These are phyloP conservation scores for Xenus cinereus DNA, from an alignment of 2,113 vertebrate species.

Conservation along the genomic window DNA sequence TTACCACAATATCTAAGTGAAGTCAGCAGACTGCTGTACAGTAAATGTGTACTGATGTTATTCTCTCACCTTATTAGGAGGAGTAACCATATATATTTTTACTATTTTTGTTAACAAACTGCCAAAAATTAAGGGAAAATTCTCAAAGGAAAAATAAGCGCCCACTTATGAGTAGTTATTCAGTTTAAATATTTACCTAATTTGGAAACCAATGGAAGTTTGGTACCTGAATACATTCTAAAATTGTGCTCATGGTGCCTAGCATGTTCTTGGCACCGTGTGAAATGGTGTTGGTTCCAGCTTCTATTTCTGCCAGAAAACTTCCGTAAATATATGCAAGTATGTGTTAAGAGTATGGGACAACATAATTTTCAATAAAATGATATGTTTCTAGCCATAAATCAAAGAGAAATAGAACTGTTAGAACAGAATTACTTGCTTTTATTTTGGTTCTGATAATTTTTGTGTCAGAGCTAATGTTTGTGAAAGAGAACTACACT, in stretches of 20 bases:
- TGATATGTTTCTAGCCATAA: constrained; percentile 39
- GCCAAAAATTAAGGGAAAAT: not conserved
- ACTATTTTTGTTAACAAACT: not conserved
- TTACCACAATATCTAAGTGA: not conserved
- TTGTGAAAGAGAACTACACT: not conserved
- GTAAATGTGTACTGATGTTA: not conserved
- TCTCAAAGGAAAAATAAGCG: not conserved
- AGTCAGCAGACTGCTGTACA: not conserved
- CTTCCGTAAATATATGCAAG: constrained; percentile 52
- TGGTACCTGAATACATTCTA: constrained; percentile 42
- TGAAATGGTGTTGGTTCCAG: constrained; percentile 54
- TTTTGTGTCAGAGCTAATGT: constrained; percentile 1
- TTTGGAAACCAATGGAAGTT: constrained; percentile 20
- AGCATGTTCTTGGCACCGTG: constrained; percentile 8
- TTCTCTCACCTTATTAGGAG: not conserved
- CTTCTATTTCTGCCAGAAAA: constrained; percentile 69
- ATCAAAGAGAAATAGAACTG: constrained; percentile 34
- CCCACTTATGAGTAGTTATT: not conserved
- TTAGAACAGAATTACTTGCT: not conserved
- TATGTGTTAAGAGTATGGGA: constrained; percentile 50
- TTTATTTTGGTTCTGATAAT: not conserved
- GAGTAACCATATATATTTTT: not conserved
- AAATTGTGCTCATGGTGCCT: not conserved
- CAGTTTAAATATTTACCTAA: constrained; percentile 20
- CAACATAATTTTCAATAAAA: constrained; percentile 53